phyloP scores from a whole-genome alignment of 1,140 invertebrate genomes.

The Drosophila cardini region DNA sequence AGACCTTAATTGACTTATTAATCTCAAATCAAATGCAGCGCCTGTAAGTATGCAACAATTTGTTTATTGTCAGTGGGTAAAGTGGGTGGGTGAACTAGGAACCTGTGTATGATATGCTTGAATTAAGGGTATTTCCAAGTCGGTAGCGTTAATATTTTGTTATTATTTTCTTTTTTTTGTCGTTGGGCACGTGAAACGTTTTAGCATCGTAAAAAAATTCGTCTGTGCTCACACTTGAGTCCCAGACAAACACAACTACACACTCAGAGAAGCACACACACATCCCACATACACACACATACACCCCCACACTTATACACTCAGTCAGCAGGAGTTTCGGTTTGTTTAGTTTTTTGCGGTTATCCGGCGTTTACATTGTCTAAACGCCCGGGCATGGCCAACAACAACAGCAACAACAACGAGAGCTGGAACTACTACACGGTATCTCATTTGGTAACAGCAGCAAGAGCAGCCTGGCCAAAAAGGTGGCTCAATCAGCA shows the following conservation, averaged over 20 bases:
- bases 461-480: conserved; percentile 10
- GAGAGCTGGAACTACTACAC: conserved; percentile 6
- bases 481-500: conserved; percentile 2
- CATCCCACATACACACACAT: neutral
- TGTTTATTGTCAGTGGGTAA: too few relatives aligned
- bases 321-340: conserved; percentile 30
- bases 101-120: too few relatives aligned
- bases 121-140: too few relatives aligned
- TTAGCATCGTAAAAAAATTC: conserved; percentile 60
- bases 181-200: conserved; percentile 25
- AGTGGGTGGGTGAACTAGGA: too few relatives aligned
- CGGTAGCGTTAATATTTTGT: neutral
- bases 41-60: too few relatives aligned
- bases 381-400: conserved; percentile 70
- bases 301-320: neutral
- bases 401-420: conserved; percentile 32
- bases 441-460: conserved; percentile 24
- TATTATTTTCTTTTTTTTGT: conserved; percentile 15
- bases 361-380: conserved; percentile 77
- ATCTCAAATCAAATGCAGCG: too few relatives aligned
- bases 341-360: conserved; percentile 76
- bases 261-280: neutral
- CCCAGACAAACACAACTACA: conserved; percentile 22
- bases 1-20: too few relatives aligned
- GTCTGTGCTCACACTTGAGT: conserved; percentile 72